Conservation (phyloP, 2,797 vertebrate species). For the Lacerta viridis region DNA sequence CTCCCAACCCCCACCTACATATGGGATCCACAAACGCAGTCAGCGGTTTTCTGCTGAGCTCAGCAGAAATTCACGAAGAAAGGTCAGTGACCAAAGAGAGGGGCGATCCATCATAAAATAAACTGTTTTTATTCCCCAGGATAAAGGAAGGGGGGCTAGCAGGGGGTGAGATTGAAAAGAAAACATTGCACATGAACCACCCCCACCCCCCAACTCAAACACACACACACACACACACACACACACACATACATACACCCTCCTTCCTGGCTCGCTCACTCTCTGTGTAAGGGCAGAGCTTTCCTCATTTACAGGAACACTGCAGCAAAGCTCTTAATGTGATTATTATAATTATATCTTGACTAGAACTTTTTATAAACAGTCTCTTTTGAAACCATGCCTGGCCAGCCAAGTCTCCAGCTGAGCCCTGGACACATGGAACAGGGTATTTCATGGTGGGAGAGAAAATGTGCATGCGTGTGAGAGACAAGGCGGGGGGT, state of each 20-base stretch:
- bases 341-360: constrained; percentile 82
- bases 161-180: constrained; percentile 61
- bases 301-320: constrained; percentile 58
- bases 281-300: constrained; percentile 48
- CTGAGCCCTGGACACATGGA: constrained; percentile 63
- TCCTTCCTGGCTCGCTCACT: constrained; percentile 4
- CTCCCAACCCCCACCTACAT: constrained; percentile 69
- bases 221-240: not conserved
- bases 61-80: constrained; percentile 80
- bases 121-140: constrained; percentile 80
- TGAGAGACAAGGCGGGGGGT: fast-evolving
- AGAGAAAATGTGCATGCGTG: not conserved
- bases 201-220: not conserved
- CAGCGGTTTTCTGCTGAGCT: constrained; percentile 80
- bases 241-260: constrained; percentile 28
- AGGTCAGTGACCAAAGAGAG: constrained; percentile 80
- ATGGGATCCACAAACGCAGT: constrained; percentile 75
- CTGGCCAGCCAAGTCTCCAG: constrained; percentile 69
- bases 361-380: constrained; percentile 73
- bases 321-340: constrained; percentile 80
- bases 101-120: constrained; percentile 77
- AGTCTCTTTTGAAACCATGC: constrained; percentile 75
- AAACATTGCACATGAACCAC: constrained; percentile 50
- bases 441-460: constrained; percentile 54
- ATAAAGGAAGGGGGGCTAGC: constrained; percentile 53